A percentile compares a stretch with the other conserved stretches of the same genome.
Conservation (phyloP, 1,140 invertebrate species). For the Drosophila auraria region DNA sequence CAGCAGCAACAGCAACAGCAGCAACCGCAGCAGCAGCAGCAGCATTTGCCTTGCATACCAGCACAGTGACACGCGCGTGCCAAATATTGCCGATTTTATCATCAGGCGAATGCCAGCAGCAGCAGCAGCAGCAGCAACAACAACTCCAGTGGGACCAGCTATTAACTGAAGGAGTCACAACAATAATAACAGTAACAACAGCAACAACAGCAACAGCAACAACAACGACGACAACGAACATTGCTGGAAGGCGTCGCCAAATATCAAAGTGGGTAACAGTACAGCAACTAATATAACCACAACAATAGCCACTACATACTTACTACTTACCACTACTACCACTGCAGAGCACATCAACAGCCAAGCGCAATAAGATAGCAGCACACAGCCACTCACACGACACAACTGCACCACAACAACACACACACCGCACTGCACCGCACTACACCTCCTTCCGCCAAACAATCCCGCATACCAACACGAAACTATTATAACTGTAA, state of each 20-base stretch:
- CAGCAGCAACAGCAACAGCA: constrained; percentile 49
- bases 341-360: constrained; percentile 13
- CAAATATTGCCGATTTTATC: constrained; percentile 77
- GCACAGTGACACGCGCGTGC: constrained; percentile 72
- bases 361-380: constrained; percentile 19
- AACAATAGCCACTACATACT: constrained; percentile 15
- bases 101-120: constrained; percentile 53
- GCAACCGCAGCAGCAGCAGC: constrained; percentile 62
- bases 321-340: constrained; percentile 1
- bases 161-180: constrained; percentile 45
- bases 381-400: constrained; percentile 1
- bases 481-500: constrained; percentile 43
- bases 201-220: constrained; percentile 7
- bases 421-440: neutral
- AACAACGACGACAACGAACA: constrained; percentile 55
- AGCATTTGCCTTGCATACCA: constrained; percentile 58
- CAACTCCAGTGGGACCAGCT: constrained; percentile 31
- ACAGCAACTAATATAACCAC: constrained; percentile 16
- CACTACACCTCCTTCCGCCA: neutral
- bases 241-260: constrained; percentile 61
- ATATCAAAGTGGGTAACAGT: constrained; percentile 70
- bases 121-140: constrained; percentile 27
- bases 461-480: constrained; percentile 34
- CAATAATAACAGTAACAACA: constrained; percentile 21
- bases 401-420: neutral